Evolutionary conservation across 2,113 vertebrate species (phyloP), one percentile per base, ranked within the genome.

Genomic region (Lasiurus cinereus): DNA sequence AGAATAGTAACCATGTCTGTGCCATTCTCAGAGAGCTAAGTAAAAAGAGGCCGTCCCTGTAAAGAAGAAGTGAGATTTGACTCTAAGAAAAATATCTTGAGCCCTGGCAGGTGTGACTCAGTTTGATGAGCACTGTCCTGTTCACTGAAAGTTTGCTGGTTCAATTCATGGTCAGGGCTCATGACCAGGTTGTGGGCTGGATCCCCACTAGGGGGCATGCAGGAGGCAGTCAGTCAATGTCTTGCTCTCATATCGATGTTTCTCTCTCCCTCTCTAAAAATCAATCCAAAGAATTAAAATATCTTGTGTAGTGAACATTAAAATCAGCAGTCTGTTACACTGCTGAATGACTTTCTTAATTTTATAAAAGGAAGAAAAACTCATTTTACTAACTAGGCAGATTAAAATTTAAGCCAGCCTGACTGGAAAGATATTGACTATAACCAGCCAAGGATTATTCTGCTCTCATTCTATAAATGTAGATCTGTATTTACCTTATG

Each of bases 11-110:
- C 59, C 16, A 82, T 29, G 13, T 67, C 19, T 72, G 18, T 86
- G 48, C 36, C 29, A 92, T 84, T 92, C 48, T 19, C 69, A 46
- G 46, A 78, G 78, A 62, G 27, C 7, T 88, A 93, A 76, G 29
- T 56, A 70, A 87, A 91, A 90, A 67, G 78, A 92, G 33, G 59
- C 15, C n/a, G 91, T 79, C 22, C 10, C 12, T 82, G 14, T 86
- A 85, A 74, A 88, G 21, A 29, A 80, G 27, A 90, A 80, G 9
- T 82, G 12, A 66, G 31, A 52, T 46, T 92, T 92, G 48, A 84
- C 67, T 90, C 15, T 66, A 74, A 92, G 77, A 95, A 96, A 97
- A 91, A 80, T 88, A 52, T 86, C 36, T 94, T 74, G 31, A 94
- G 56, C 56, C 22, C 56, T 11, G 9, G 22, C 56, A 59, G 56